Percentiles rank a stretch among this genome's conserved stretches.
Conservation (phyloP, 2,888 invertebrate species). For the Chironomus riparius region DNA sequence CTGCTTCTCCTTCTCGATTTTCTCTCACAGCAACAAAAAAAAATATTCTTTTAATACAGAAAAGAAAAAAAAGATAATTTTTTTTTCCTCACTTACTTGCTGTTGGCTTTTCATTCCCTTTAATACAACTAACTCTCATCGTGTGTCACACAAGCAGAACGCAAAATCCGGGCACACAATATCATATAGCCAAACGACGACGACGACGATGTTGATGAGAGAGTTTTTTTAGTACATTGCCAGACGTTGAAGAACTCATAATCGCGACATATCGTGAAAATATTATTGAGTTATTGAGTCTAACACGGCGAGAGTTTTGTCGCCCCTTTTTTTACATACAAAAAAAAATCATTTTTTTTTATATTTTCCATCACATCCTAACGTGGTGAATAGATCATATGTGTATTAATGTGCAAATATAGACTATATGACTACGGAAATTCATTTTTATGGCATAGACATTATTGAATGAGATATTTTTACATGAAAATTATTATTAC, state of each 20-base stretch:
- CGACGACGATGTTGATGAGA: not conserved
- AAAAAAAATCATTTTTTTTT: not conserved
- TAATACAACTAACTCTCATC: not conserved
- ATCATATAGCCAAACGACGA: not conserved
- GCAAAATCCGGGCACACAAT: constrained; percentile 18
- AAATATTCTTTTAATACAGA: not conserved
- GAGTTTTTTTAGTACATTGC: constrained; percentile 16
- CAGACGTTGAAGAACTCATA: constrained; percentile 23
- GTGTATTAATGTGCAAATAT: constrained; percentile 25
- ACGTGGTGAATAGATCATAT: not conserved
- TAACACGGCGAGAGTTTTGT: not conserved
- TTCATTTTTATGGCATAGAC: too few species aligned
- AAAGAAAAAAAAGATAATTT: not conserved
- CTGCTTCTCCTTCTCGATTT: not conserved
- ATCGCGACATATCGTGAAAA: constrained; percentile 20
- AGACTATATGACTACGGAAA: constrained; percentile 15
- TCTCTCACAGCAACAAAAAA: not conserved
- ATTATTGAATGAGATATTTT: not conserved
- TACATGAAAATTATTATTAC: too few species aligned
- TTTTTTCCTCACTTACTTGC: not conserved
- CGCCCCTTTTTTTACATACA: not conserved
- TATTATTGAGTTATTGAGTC: constrained; percentile 3
- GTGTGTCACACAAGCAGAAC: not conserved
- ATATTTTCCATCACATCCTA: not conserved
- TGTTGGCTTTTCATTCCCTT: not conserved